Evolutionary conservation across 2,797 vertebrate genomes (phyloP).

Genomic region (Hippopotamyrus pictus): DNA sequence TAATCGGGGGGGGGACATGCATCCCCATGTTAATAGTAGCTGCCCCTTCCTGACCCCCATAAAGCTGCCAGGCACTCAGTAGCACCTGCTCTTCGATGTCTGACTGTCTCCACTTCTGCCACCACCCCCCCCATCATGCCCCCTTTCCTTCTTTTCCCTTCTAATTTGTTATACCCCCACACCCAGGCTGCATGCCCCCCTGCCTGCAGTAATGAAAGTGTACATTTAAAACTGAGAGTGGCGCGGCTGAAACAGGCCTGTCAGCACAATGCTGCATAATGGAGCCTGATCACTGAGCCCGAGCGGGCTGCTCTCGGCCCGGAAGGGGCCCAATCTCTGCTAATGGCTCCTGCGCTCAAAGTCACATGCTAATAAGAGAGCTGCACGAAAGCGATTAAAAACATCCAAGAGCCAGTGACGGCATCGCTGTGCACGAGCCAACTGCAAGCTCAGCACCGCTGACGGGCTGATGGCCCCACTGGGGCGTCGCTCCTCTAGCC

Average conservation of each 20-base stretch:
- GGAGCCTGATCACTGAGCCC: slow-evolving; percentile 79
- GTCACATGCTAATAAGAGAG: slow-evolving; percentile 63
- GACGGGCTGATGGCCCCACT: slow-evolving; percentile 79
- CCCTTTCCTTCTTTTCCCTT: background rate
- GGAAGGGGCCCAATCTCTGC: slow-evolving; percentile 77
- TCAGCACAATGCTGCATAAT: slow-evolving; percentile 77
- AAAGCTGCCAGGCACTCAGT: background rate
- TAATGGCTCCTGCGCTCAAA: slow-evolving; percentile 81
- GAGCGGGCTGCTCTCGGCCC: slow-evolving; percentile 61
- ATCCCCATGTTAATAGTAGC: background rate
- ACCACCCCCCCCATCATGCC: background rate
- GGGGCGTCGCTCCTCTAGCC: slow-evolving; percentile 53
- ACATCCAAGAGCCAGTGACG: slow-evolving; percentile 40
- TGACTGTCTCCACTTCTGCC: background rate
- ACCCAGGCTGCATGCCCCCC: slow-evolving; percentile 4
- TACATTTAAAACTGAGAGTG: slow-evolving; percentile 53
- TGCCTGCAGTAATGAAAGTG: slow-evolving; percentile 27
- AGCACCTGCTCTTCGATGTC: background rate
- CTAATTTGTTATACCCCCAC: slow-evolving; percentile 2
- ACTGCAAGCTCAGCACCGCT: slow-evolving; percentile 77
- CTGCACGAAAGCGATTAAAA: slow-evolving; percentile 39
- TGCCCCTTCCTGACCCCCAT: background rate
- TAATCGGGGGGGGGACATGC: background rate
- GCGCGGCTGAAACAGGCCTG: slow-evolving; percentile 62
- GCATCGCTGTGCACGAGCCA: slow-evolving; percentile 30